A percentile compares a stretch with the other conserved stretches of the same genome.
These are phyloP conservation scores for Pteria penguin DNA, from an alignment of 2,888 invertebrate species.

Conservation along the genomic window DNA sequence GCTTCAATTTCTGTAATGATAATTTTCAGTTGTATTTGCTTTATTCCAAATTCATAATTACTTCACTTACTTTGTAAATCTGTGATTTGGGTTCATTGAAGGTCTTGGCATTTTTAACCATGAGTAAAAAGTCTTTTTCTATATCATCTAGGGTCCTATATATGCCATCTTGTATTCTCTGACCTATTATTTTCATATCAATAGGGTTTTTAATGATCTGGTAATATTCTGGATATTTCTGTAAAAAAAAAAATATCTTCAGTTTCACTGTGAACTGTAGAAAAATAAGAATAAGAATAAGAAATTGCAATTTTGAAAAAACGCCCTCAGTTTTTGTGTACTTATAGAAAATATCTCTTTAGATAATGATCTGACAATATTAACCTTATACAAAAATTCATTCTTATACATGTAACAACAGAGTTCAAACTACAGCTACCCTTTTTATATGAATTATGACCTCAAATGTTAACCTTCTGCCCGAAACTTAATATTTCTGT, in stretches of 20 bases:
- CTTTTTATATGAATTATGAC: too few relatives aligned
- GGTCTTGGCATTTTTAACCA: slow-evolving; percentile 96
- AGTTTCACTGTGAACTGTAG: too few relatives aligned
- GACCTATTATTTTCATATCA: slow-evolving; percentile 95
- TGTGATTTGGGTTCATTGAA: slow-evolving; percentile 98
- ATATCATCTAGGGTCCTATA: slow-evolving; percentile 90
- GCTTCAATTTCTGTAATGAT: too few relatives aligned
- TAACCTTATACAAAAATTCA: too few relatives aligned
- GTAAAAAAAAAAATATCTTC: slow-evolving; percentile 53
- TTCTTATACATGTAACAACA: too few relatives aligned
- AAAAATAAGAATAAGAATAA: not conserved
- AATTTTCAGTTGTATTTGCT: too few relatives aligned
- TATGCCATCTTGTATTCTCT: slow-evolving; percentile 91
- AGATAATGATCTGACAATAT: too few relatives aligned
- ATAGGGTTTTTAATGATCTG: slow-evolving; percentile 96
- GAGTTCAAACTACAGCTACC: too few relatives aligned
- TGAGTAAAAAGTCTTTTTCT: slow-evolving; percentile 92
- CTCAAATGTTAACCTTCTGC: too few relatives aligned
- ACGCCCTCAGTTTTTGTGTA: too few relatives aligned
- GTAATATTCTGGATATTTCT: slow-evolving; percentile 96
- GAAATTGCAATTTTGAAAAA: not conserved
- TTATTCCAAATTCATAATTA: too few relatives aligned
- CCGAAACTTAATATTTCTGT: too few relatives aligned
- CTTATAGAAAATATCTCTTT: not conserved
- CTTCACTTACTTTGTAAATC: slow-evolving; percentile 89